Evolutionary conservation across 2,888 invertebrate genomes (phyloP).

Genomic region (Scaptomyza cyrtandrae): DNA sequence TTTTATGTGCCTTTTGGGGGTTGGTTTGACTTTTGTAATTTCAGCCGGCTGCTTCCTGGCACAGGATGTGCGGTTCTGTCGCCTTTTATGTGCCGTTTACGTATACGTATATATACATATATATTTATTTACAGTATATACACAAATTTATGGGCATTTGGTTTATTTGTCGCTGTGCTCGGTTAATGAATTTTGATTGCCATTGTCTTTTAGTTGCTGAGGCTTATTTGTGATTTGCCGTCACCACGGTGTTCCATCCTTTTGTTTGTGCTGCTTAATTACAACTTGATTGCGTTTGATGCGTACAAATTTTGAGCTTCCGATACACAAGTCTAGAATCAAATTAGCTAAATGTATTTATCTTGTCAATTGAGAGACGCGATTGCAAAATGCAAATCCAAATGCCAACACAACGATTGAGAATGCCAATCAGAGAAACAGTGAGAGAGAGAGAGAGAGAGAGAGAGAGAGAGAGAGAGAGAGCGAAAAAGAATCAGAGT

Average conservation of each 20-base stretch:
- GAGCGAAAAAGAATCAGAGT: constrained; percentile 54
- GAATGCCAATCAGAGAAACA: constrained; percentile 66
- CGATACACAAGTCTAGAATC: constrained; percentile 60
- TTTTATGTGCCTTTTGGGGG: constrained; percentile 75
- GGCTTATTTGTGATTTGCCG: constrained; percentile 28
- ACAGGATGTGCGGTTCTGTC: constrained; percentile 79
- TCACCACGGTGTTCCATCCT: constrained; percentile 36
- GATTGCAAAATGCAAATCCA: constrained; percentile 55
- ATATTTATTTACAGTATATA: constrained; percentile 58
- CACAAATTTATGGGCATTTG: constrained; percentile 61
- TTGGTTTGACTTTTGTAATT: constrained; percentile 75
- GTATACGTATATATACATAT: constrained; percentile 22
- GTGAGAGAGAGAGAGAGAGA: constrained; percentile 53
- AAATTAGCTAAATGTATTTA: constrained; percentile 82
- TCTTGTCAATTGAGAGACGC: constrained; percentile 80
- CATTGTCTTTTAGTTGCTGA: constrained; percentile 46
- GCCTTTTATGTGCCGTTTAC: constrained; percentile 60
- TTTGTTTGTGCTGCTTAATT: constrained; percentile 72
- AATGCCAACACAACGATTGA: constrained; percentile 23
- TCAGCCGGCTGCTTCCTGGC: constrained; percentile 79
- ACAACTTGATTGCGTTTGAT: constrained; percentile 77
- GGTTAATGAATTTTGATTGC: constrained; percentile 80
- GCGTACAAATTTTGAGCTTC: constrained; percentile 73
- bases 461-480: constrained; percentile 42
- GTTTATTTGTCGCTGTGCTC: constrained; percentile 73